phyloP scores from a whole-genome alignment of 1,140 invertebrate genomes.

The Monomorium pharaonis region DNA sequence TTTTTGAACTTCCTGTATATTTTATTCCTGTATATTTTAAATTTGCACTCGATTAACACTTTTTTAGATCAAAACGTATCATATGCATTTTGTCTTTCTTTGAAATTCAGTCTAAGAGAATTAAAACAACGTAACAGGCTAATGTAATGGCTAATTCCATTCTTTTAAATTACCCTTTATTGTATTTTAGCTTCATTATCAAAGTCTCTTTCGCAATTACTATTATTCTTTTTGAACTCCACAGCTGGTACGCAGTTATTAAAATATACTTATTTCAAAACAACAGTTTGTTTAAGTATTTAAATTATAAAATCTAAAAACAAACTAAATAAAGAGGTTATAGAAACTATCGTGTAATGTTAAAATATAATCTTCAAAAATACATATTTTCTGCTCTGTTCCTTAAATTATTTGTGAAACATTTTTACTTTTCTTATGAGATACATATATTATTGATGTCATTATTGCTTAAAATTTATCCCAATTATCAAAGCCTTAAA shows the following conservation, averaged over 20 bases:
- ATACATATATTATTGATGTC: neutral
- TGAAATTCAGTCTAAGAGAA: neutral
- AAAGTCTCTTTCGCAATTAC: conserved; percentile 1
- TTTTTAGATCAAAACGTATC: neutral
- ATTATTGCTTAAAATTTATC: neutral
- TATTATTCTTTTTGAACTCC: neutral
- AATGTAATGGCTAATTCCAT: neutral
- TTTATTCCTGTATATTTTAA: no score
- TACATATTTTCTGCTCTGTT: no score
- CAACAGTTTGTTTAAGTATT: neutral
- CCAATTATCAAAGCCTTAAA: neutral
- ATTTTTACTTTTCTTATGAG: neutral
- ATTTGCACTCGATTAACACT: neutral
- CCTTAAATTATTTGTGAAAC: neutral
- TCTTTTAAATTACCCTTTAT: conserved; percentile 12
- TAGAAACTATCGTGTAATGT: neutral
- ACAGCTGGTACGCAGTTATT: neutral
- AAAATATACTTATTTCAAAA: neutral
- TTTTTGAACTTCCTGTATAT: neutral
- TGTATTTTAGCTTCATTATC: conserved; percentile 24
- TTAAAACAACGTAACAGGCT: neutral
- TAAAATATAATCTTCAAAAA: neutral
- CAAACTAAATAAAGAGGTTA: neutral
- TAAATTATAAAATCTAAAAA: conserved; percentile 7
- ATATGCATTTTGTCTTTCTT: neutral